A percentile compares a stretch with the other conserved stretches of the same genome.
These are phyloP conservation scores for Conopomorpha cramerella DNA, from an alignment of 1,140 invertebrate species.

Conservation along the genomic window DNA sequence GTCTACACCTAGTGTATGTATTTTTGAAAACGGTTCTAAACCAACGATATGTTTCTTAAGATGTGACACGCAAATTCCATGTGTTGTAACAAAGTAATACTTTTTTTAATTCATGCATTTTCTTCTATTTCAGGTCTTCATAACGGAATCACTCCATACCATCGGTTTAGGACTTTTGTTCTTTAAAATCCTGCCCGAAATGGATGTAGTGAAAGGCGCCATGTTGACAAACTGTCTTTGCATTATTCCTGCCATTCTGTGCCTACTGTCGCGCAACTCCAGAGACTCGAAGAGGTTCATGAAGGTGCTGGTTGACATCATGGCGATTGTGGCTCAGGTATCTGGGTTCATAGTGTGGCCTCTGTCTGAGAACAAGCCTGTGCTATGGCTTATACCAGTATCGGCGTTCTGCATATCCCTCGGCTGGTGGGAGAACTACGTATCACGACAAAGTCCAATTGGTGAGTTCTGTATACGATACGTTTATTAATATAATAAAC, in stretches of 20 bases:
- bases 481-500: too few species aligned
- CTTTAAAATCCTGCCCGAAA: slow-evolving; percentile 84
- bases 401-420: slow-evolving; percentile 84
- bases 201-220: slow-evolving; percentile 90
- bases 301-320: slow-evolving; percentile 81
- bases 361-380: slow-evolving; percentile 70
- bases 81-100: too few species aligned
- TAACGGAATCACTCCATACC: slow-evolving; percentile 86
- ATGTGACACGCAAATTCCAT: too few species aligned
- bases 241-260: slow-evolving; percentile 76
- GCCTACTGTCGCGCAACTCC: slow-evolving; percentile 77
- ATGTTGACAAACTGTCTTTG: slow-evolving; percentile 95
- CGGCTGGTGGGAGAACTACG: slow-evolving; percentile 98
- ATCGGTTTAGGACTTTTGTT: slow-evolving; percentile 84
- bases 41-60: slow-evolving; percentile 2
- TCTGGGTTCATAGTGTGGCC: slow-evolving; percentile 92
- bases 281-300: slow-evolving; percentile 79
- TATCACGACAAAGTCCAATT: slow-evolving; percentile 79
- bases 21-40: too few species aligned
- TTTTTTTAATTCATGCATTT: too few species aligned
- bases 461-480: slow-evolving; percentile 59
- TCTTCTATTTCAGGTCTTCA: slow-evolving; percentile 63
- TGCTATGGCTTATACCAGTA: slow-evolving; percentile 83
- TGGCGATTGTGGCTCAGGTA: slow-evolving; percentile 82
- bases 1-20: too few species aligned